A percentile compares a stretch with the other conserved stretches of the same genome.
phyloP scores from a whole-genome alignment of 2,797 vertebrate genomes.

The Allobates femoralis region DNA sequence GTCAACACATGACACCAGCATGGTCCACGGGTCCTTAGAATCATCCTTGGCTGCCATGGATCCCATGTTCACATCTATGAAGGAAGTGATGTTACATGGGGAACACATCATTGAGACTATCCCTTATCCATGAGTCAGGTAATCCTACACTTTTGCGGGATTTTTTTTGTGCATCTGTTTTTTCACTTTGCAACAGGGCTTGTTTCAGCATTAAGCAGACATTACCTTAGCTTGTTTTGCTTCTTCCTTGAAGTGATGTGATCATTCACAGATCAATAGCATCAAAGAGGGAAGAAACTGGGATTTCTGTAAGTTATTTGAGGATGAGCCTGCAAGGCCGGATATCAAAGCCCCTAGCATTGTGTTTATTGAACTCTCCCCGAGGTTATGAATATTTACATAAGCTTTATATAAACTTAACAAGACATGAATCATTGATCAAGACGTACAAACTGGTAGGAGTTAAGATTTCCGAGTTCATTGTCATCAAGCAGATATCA shows the following conservation, averaged over 20 bases:
- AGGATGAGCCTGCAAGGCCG: conserved; percentile 14
- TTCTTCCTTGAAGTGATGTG: conserved; percentile 18
- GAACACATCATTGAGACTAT: neutral
- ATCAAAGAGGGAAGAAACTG: neutral
- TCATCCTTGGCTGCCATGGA: neutral
- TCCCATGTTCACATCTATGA: neutral
- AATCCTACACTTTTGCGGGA: no score
- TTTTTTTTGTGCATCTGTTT: neutral
- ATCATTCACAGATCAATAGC: conserved; percentile 40
- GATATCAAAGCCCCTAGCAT: conserved; percentile 49
- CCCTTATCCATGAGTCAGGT: neutral
- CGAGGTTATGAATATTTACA: conserved; percentile 63
- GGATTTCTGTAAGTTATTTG: conserved; percentile 33
- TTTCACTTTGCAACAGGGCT: neutral
- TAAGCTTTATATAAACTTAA: conserved; percentile 42
- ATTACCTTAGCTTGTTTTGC: neutral
- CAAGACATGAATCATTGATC: conserved; percentile 49
- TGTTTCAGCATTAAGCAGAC: neutral
- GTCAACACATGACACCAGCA: no score
- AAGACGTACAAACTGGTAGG: conserved; percentile 49
- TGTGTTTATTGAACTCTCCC: conserved; percentile 51
- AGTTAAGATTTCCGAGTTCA: conserved; percentile 42
- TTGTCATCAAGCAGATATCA: conserved; percentile 36
- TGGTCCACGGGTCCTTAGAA: no score
- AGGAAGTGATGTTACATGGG: neutral